Conservation (phyloP, 1,140 invertebrate genomes). For the Habropoda laboriosa region DNA sequence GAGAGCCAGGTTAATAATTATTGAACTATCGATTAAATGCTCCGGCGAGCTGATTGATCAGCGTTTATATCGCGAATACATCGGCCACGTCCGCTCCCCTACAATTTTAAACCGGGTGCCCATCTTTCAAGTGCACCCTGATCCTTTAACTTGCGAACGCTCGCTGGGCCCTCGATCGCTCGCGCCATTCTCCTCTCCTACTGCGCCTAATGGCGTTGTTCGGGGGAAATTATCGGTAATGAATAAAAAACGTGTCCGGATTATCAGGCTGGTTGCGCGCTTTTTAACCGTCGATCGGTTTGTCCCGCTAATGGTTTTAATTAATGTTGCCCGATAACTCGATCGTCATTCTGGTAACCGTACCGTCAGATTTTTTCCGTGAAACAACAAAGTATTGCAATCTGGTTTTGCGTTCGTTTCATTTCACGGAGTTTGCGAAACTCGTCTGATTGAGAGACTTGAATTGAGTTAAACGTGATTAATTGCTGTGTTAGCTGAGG, state of each 20-base stretch:
- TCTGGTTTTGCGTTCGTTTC: no score
- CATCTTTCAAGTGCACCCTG: constrained; percentile 52
- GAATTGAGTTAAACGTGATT: no score
- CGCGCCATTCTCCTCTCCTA: constrained; percentile 12
- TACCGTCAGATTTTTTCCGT: not conserved
- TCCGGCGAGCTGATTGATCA: constrained; percentile 72
- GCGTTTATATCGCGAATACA: constrained; percentile 69
- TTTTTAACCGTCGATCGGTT: not conserved
- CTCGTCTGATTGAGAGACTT: no score
- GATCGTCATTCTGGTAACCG: not conserved
- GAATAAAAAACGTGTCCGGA: constrained; percentile 40
- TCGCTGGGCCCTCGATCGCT: constrained; percentile 2
- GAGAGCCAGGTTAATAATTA: constrained; percentile 73
- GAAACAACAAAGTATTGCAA: no score
- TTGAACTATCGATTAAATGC: constrained; percentile 74
- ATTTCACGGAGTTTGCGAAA: not conserved
- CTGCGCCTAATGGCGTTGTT: constrained; percentile 50
- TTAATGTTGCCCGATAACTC: not conserved
- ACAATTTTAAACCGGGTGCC: constrained; percentile 66
- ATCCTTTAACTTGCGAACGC: constrained; percentile 47
- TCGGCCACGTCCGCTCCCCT: constrained; percentile 66
- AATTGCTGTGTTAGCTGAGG: no score
- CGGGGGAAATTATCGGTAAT: constrained; percentile 51
- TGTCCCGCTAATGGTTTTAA: constrained; percentile 18
- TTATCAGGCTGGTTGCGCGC: not conserved